A percentile compares a stretch with the other conserved stretches of the same genome.
Evolutionary conservation across 2,888 invertebrate species (phyloP).

Genomic region (Agapostemon virescens): DNA sequence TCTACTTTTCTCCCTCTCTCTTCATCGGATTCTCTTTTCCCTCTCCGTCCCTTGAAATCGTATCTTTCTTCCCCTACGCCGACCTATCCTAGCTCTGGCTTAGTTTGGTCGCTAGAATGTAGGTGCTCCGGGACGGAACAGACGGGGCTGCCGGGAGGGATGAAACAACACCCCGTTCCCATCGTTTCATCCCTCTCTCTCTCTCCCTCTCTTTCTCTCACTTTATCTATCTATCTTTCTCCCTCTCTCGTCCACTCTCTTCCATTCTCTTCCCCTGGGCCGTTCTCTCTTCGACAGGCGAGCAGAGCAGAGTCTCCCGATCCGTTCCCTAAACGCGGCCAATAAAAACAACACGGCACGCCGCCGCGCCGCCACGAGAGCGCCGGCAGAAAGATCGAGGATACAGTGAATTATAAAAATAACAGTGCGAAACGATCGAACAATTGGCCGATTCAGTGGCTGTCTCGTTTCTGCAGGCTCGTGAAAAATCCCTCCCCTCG

Average conservation of each 20-base stretch:
- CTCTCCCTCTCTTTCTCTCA: slow-evolving; percentile 70
- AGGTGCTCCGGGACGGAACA: slow-evolving; percentile 62
- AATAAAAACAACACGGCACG: slow-evolving; percentile 76
- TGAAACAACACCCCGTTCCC: slow-evolving; percentile 78
- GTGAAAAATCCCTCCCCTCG: slow-evolving; percentile 55
- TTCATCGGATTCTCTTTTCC: not conserved
- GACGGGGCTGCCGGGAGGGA: slow-evolving; percentile 70
- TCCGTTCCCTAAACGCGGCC: slow-evolving; percentile 74
- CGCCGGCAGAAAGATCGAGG: slow-evolving; percentile 56
- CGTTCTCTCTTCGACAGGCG: slow-evolving; percentile 17
- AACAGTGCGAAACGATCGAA: slow-evolving; percentile 77
- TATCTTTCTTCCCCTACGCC: slow-evolving; percentile 60
- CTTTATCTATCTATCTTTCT: slow-evolving; percentile 40
- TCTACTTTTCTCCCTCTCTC: too few species aligned
- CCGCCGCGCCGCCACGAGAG: slow-evolving; percentile 55
- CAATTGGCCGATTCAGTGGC: slow-evolving; percentile 76
- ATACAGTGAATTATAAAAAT: slow-evolving; percentile 78
- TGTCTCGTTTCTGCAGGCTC: slow-evolving; percentile 53
- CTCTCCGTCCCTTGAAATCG: slow-evolving; percentile 22
- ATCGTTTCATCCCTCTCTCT: slow-evolving; percentile 55
- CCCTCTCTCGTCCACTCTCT: slow-evolving; percentile 59
- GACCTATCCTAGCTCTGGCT: slow-evolving; percentile 70
- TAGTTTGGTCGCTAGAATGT: slow-evolving; percentile 63
- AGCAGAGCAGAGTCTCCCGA: slow-evolving; percentile 14
- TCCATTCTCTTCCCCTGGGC: slow-evolving; percentile 48